Conservation (phyloP, 2,113 vertebrate genomes). For the Xenopus laevis region DNA sequence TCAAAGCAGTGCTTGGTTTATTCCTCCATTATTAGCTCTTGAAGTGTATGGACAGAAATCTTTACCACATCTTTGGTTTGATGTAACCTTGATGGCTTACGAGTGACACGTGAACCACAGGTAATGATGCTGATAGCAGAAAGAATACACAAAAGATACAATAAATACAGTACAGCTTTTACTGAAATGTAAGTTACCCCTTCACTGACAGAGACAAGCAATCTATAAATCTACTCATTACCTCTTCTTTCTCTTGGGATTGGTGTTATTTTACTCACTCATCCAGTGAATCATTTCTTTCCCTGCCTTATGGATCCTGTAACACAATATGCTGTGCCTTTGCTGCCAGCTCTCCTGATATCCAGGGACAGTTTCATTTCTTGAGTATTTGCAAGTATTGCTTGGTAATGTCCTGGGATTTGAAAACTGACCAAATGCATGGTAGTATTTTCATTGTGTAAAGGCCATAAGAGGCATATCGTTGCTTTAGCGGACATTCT, state of each 20-base stretch:
- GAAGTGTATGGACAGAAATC: slow-evolving; percentile 23
- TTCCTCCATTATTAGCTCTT: slow-evolving; percentile 16
- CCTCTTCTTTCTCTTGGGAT: slow-evolving; percentile 7
- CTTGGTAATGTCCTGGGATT: too few species aligned
- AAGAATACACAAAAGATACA: slow-evolving; percentile 16
- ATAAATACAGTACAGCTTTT: background rate
- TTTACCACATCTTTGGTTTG: slow-evolving; percentile 26
- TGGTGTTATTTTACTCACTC: too few species aligned
- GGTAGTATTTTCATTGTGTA: too few species aligned
- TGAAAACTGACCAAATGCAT: too few species aligned
- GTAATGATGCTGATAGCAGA: slow-evolving; percentile 16
- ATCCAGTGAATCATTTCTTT: too few species aligned
- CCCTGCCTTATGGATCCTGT: background rate
- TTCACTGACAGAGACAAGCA: slow-evolving; percentile 9
- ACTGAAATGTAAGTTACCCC: slow-evolving; percentile 9
- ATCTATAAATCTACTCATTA: slow-evolving; percentile 13
- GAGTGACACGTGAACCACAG: slow-evolving; percentile 9
- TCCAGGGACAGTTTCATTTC: too few species aligned
- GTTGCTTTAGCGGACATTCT: too few species aligned
- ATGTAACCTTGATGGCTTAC: slow-evolving; percentile 31
- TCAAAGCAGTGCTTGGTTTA: slow-evolving; percentile 15
- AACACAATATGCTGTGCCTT: slow-evolving; percentile 4
- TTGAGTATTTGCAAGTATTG: too few species aligned
- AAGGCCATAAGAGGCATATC: too few species aligned
- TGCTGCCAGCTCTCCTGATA: background rate